Percentiles rank a stretch among this genome's conserved stretches.
Conservation (phyloP, 2,113 vertebrate species). For the Psophia crepitans region DNA sequence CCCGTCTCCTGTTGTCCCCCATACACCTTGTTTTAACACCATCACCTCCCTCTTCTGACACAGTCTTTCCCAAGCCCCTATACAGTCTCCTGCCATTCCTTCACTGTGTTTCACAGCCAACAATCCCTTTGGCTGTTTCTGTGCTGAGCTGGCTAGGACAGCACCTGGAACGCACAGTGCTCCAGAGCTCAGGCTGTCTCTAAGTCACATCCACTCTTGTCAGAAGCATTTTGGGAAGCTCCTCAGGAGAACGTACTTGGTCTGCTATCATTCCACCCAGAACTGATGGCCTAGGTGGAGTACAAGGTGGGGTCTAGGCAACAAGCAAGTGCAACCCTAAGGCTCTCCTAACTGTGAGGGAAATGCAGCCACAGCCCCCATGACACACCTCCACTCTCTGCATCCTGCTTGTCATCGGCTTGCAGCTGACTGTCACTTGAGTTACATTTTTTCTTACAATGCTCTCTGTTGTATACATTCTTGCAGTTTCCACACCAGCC, state of each 20-base stretch:
- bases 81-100: background rate
- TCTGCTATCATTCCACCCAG: background rate
- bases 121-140: background rate
- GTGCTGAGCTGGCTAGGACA: background rate
- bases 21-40: background rate
- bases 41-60: background rate
- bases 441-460: background rate
- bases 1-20: background rate
- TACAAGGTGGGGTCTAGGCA: background rate
- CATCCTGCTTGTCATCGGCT: background rate
- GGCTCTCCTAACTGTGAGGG: background rate
- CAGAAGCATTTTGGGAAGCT: background rate
- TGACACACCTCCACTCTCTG: background rate
- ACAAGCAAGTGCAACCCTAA: background rate
- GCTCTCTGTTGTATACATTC: background rate
- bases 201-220: background rate
- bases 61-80: background rate
- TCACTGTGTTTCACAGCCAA: background rate
- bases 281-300: background rate
- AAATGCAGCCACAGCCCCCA: background rate
- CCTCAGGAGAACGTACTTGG: background rate
- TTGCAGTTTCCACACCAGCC: background rate
- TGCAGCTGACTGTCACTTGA: background rate
- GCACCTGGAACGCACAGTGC: background rate
- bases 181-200: background rate